Conservation (phyloP, 2,797 vertebrate species). For the Hydrolagus colliei region DNA sequence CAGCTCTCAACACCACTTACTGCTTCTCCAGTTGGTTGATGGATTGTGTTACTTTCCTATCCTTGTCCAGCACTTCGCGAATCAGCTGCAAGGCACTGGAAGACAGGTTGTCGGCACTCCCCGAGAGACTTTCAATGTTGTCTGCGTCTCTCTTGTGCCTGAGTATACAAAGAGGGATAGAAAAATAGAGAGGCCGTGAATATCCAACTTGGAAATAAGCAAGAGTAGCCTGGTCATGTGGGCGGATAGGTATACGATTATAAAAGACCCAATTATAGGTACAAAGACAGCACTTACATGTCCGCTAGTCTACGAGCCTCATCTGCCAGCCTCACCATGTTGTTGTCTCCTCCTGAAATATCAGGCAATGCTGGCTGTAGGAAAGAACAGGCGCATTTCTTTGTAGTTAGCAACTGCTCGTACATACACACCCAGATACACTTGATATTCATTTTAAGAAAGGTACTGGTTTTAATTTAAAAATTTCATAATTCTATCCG, state of each 20-base stretch:
- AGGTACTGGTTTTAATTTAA: too few relatives aligned
- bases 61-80: constrained; percentile 39
- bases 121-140: constrained; percentile 48
- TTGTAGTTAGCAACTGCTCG: background rate
- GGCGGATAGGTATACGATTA: background rate
- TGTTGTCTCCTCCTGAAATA: constrained; percentile 37
- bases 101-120: constrained; percentile 48
- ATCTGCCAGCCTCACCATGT: constrained; percentile 59
- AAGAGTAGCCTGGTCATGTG: background rate
- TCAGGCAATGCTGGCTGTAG: constrained; percentile 45
- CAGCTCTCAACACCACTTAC: constrained; percentile 36
- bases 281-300: constrained; percentile 44
- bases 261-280: constrained; percentile 47
- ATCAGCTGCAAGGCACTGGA: constrained; percentile 56
- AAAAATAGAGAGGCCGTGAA: constrained; percentile 8
- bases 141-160: constrained; percentile 65
- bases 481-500: too few relatives aligned
- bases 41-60: constrained; percentile 55
- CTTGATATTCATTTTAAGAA: too few relatives aligned
- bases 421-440: too few relatives aligned
- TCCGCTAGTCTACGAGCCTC: constrained; percentile 64
- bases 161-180: constrained; percentile 34
- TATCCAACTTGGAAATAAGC: background rate
- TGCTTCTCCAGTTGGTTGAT: constrained; percentile 39
- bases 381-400: constrained; percentile 7